Evolutionary conservation across 2,797 vertebrate genomes (phyloP).

Genomic region (Pelobates cultripes): DNA sequence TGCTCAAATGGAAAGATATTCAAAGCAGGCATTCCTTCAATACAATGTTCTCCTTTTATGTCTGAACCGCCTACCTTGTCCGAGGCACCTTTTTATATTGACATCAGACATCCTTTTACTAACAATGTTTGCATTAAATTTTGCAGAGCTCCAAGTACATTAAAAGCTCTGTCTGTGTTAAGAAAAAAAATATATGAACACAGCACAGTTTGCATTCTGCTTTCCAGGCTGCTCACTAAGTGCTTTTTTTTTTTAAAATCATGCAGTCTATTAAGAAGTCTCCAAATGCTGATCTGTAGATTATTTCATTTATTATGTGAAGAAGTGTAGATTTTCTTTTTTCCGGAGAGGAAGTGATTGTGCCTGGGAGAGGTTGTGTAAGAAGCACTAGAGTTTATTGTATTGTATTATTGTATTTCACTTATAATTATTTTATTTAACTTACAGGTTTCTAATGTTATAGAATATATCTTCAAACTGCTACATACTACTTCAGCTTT

Average conservation of each 20-base stretch:
- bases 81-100: constrained; percentile 17
- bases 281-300: not conserved
- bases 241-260: not conserved
- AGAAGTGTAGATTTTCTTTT: not conserved
- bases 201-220: not conserved
- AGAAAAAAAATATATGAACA: not conserved
- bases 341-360: not conserved
- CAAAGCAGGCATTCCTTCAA: constrained; percentile 16
- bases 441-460: too few species aligned
- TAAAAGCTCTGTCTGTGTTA: not conserved
- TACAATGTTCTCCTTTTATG: constrained; percentile 1
- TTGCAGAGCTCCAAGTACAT: not conserved
- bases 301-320: not conserved
- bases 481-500: too few species aligned
- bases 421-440: too few species aligned
- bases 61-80: not conserved
- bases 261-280: not conserved
- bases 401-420: too few species aligned
- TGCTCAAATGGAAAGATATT: constrained; percentile 41
- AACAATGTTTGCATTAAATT: constrained; percentile 33
- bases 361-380: not conserved
- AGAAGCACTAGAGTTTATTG: not conserved
- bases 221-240: not conserved
- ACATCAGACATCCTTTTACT: constrained; percentile 23
- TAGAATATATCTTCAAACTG: too few species aligned